Evolutionary conservation across 2,113 vertebrate genomes (phyloP).

Genomic region (Zosterops hypoxanthus): DNA sequence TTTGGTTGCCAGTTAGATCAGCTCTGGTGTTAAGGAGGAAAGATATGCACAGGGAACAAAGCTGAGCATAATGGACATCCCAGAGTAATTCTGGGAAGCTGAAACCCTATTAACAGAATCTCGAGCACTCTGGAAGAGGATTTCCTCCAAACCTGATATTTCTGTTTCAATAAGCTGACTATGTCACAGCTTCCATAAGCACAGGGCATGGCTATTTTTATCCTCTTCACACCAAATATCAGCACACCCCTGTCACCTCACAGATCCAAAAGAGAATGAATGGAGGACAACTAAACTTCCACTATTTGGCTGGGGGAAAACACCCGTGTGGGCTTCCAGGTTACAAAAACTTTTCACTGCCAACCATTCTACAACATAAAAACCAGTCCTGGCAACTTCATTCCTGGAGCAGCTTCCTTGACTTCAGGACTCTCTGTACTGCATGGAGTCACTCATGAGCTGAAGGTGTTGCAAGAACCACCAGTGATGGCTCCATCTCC

Average conservation of each 20-base stretch:
- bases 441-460: background rate
- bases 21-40: background rate
- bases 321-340: background rate
- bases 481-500: background rate
- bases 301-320: background rate
- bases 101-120: background rate
- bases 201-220: background rate
- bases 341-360: background rate
- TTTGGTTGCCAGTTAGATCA: constrained; percentile 29
- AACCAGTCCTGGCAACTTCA: background rate
- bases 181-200: background rate
- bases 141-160: background rate
- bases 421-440: background rate
- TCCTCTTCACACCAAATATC: background rate
- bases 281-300: background rate
- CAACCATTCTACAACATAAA: background rate
- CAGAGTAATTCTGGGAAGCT: background rate
- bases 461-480: background rate
- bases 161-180: background rate
- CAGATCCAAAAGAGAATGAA: background rate
- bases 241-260: background rate
- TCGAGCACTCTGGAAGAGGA: background rate
- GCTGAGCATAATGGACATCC: background rate
- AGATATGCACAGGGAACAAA: background rate
- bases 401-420: background rate